phyloP scores from a whole-genome alignment of 2,888 invertebrate species.

The Galerucella calmariensis region DNA sequence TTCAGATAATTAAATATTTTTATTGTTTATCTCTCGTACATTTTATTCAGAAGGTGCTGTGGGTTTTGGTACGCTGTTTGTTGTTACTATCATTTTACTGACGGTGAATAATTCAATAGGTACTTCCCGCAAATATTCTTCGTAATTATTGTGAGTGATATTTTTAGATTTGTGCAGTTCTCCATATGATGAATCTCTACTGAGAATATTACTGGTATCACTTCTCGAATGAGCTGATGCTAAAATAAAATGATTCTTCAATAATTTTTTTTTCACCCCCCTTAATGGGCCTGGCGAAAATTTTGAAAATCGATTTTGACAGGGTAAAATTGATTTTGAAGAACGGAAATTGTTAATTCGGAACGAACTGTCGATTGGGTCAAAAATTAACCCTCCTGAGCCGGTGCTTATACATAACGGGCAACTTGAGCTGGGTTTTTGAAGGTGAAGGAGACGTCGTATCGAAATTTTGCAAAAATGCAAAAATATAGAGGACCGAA shows the following conservation, averaged over 20 bases:
- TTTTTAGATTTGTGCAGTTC: slow-evolving; percentile 20
- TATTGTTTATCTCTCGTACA: slow-evolving; percentile 4
- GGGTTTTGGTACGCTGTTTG: slow-evolving; percentile 31
- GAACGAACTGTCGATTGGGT: too few relatives aligned
- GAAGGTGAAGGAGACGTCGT: too few relatives aligned
- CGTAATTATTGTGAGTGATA: slow-evolving; percentile 36
- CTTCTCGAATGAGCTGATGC: slow-evolving; percentile 50
- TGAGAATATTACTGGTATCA: slow-evolving; percentile 42
- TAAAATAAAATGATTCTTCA: slow-evolving; percentile 32
- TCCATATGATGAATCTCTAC: slow-evolving; percentile 44
- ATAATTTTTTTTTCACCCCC: too few relatives aligned
- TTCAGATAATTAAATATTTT: background rate
- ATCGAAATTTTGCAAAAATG: too few relatives aligned
- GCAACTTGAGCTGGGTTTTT: too few relatives aligned
- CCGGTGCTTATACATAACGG: too few relatives aligned
- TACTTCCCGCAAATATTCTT: slow-evolving; percentile 60
- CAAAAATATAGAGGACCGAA: too few relatives aligned
- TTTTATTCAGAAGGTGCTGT: slow-evolving; percentile 9
- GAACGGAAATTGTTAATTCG: too few relatives aligned
- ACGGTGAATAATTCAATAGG: slow-evolving; percentile 62
- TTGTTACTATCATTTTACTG: slow-evolving; percentile 57
- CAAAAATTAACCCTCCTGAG: too few relatives aligned
- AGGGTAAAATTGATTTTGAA: too few relatives aligned
- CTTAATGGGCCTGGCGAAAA: too few relatives aligned
- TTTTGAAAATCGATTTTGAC: too few relatives aligned